Percentiles rank a stretch among this genome's conserved stretches.
Evolutionary conservation across 2,113 vertebrate genomes (phyloP).

Genomic region (Grantiella picta): DNA sequence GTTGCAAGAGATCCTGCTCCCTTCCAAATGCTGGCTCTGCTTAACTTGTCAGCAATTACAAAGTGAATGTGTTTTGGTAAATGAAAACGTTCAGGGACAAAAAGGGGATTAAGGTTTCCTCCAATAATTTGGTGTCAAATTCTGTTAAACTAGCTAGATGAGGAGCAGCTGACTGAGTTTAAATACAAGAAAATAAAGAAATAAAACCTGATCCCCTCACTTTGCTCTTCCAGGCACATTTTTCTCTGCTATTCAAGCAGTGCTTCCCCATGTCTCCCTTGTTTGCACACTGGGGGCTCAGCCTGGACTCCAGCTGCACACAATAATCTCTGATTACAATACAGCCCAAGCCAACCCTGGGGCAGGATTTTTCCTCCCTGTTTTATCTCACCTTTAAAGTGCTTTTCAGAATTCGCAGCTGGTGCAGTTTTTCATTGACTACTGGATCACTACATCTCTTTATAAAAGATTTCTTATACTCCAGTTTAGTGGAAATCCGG

Average conservation of each 20-base stretch:
- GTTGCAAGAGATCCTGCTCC: background rate
- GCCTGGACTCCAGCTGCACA: background rate
- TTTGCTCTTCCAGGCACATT: background rate
- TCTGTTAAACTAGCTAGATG: background rate
- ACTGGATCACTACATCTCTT: slow-evolving; percentile 90
- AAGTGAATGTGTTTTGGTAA: background rate
- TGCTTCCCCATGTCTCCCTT: background rate
- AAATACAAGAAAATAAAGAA: slow-evolving; percentile 40
- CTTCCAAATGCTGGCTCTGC: background rate
- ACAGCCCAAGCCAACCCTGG: background rate
- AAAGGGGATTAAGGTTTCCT: background rate
- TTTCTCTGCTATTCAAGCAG: background rate
- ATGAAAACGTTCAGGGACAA: slow-evolving; percentile 4
- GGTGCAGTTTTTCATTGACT: slow-evolving; percentile 95
- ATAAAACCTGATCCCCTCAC: background rate
- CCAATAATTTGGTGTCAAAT: background rate
- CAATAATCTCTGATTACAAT: background rate
- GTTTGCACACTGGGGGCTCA: background rate
- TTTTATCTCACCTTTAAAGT: slow-evolving; percentile 91
- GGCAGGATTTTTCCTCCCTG: slow-evolving; percentile 20
- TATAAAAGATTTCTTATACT: slow-evolving; percentile 93
- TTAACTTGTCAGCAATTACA: background rate
- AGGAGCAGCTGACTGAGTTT: slow-evolving; percentile 3
- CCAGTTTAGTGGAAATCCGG: slow-evolving; percentile 86
- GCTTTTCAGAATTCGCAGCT: slow-evolving; percentile 94